Percentiles rank a stretch among this genome's conserved stretches.
Conservation (phyloP, 2,797 vertebrate genomes). For the Melanogrammus aeglefinus region DNA sequence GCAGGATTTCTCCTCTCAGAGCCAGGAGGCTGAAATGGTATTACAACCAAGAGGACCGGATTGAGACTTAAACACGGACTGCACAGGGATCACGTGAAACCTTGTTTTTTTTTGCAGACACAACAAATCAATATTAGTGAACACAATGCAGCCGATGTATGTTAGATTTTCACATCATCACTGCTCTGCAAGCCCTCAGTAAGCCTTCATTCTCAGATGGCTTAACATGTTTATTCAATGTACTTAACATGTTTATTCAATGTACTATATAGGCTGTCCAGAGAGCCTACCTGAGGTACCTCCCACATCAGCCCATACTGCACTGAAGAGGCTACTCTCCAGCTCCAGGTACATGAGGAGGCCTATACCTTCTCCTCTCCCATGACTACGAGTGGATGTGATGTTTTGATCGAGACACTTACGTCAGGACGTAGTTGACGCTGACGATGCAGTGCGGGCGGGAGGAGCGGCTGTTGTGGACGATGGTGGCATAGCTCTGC, state of each 20-base stretch:
- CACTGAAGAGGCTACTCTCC: too few species aligned
- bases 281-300: too few species aligned
- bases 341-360: too few species aligned
- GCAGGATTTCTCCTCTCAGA: constrained; percentile 53
- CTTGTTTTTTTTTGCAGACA: constrained; percentile 32
- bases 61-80: constrained; percentile 41
- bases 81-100: constrained; percentile 37
- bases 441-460: constrained; percentile 98
- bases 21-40: background rate
- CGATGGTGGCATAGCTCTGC: constrained; percentile 96
- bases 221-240: background rate
- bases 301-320: too few species aligned
- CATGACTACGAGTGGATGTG: constrained; percentile 21
- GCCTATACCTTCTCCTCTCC: too few species aligned
- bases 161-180: background rate
- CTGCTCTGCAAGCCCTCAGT: background rate
- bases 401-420: constrained; percentile 65
- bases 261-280: too few species aligned
- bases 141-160: background rate
- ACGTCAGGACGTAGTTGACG: constrained; percentile 98
- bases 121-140: background rate
- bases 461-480: constrained; percentile 96
- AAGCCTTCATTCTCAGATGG: background rate
- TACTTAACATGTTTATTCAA: too few species aligned
- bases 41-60: constrained; percentile 22